Conservation (phyloP, 2,113 vertebrate genomes). For the human region DNA sequence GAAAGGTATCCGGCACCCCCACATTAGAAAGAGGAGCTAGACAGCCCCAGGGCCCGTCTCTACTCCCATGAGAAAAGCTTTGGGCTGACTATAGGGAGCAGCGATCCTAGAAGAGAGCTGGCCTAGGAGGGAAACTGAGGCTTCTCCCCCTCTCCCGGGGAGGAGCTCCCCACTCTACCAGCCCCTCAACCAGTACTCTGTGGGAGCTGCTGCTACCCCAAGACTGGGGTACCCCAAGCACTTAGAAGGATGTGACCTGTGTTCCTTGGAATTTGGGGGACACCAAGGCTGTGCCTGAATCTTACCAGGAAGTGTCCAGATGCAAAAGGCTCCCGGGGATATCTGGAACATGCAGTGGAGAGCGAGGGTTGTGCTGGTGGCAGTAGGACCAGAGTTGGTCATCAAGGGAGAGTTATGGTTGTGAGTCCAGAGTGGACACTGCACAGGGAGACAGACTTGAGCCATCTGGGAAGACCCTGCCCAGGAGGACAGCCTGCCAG, state of each 20-base stretch:
- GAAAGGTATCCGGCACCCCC: not conserved
- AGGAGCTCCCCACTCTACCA: not conserved
- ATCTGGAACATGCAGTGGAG: not conserved
- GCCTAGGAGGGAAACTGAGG: not conserved
- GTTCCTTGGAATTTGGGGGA: not conserved
- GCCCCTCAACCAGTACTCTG: not conserved
- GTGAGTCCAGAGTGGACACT: not conserved
- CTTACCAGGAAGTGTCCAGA: not conserved
- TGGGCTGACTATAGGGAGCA: not conserved
- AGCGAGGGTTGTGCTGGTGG: not conserved
- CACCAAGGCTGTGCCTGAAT: not conserved
- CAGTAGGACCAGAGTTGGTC: not conserved
- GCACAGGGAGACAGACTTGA: not conserved
- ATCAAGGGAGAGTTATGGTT: not conserved
- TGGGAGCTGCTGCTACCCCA: not conserved
- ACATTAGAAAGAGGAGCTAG: not conserved
- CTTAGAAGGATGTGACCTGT: not conserved
- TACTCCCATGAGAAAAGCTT: not conserved
- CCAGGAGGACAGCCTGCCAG: not conserved
- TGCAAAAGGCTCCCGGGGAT: not conserved
- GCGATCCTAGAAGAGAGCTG: not conserved
- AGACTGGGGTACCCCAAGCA: not conserved
- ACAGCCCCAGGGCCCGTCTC: not conserved
- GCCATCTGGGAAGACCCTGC: not conserved
- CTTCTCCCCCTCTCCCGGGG: accelerated